Evolutionary conservation across 2,888 invertebrate genomes (phyloP).

Genomic region (Cylindroiulus punctatus): DNA sequence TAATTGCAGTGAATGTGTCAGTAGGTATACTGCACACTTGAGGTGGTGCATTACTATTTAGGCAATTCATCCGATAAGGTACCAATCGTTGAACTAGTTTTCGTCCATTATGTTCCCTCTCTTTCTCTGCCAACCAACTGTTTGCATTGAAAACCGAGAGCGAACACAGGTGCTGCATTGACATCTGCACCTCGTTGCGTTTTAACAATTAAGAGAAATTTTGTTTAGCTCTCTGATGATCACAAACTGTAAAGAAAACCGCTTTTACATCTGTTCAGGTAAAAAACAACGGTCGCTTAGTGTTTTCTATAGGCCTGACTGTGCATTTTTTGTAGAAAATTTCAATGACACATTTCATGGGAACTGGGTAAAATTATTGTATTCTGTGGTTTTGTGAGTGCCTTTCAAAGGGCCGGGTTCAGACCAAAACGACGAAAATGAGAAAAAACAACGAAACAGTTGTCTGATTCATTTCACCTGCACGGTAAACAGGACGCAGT

Average conservation of each 20-base stretch:
- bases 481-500: background rate
- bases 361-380: slow-evolving; percentile 35
- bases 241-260: slow-evolving; percentile 35
- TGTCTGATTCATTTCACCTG: background rate
- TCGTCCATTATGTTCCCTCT: background rate
- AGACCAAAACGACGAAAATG: background rate
- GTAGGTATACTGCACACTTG: slow-evolving; percentile 49
- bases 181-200: slow-evolving; percentile 41
- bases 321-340: background rate
- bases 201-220: slow-evolving; percentile 11
- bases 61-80: slow-evolving; percentile 49
- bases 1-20: background rate
- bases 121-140: slow-evolving; percentile 17
- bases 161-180: slow-evolving; percentile 43
- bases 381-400: slow-evolving; percentile 9
- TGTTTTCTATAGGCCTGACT: slow-evolving; percentile 25
- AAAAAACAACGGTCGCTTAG: background rate
- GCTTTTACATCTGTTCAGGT: slow-evolving; percentile 7
- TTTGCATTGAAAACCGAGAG: background rate
- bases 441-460: background rate
- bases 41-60: slow-evolving; percentile 48
- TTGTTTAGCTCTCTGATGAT: slow-evolving; percentile 10
- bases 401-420: background rate
- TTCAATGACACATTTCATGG: slow-evolving; percentile 45
- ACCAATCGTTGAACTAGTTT: slow-evolving; percentile 43